Evolutionary conservation across 2,888 invertebrate genomes (phyloP).

Genomic region (Platycheirus rosarum): DNA sequence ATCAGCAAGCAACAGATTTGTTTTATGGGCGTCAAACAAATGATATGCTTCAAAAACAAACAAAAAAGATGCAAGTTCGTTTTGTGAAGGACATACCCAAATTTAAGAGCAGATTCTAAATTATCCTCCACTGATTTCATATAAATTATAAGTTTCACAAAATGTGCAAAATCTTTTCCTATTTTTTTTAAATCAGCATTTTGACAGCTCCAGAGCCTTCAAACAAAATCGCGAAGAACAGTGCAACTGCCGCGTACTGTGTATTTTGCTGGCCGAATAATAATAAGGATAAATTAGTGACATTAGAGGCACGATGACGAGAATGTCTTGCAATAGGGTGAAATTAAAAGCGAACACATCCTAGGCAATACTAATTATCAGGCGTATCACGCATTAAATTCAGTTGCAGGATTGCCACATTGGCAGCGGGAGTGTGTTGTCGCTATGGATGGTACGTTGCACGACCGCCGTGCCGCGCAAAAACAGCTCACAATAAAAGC

Average conservation of each 20-base stretch:
- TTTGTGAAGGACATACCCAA: too few species aligned
- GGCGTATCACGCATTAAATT: slow-evolving; percentile 61
- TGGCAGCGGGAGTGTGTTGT: slow-evolving; percentile 28
- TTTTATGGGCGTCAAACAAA: too few species aligned
- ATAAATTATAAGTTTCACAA: too few species aligned
- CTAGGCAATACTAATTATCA: slow-evolving; percentile 58
- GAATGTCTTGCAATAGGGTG: not conserved
- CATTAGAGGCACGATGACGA: slow-evolving; percentile 35
- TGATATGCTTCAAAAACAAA: too few species aligned
- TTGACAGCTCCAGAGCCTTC: too few species aligned
- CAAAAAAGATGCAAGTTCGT: too few species aligned
- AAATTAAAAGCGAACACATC: not conserved
- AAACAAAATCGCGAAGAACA: too few species aligned
- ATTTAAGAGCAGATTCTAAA: too few species aligned
- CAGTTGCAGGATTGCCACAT: slow-evolving; percentile 65
- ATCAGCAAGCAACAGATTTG: too few species aligned
- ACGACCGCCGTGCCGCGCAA: slow-evolving; percentile 27
- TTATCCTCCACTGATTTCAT: too few species aligned
- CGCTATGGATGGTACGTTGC: slow-evolving; percentile 13
- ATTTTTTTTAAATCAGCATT: too few species aligned
- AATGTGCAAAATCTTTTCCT: too few species aligned
- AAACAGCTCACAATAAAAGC: slow-evolving; percentile 48
- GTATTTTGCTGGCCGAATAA: slow-evolving; percentile 57
- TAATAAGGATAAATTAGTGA: slow-evolving; percentile 64
- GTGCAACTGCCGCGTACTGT: not conserved